Conservation (phyloP, 2,797 vertebrate genomes). For the Tamandua tetradactyla region DNA sequence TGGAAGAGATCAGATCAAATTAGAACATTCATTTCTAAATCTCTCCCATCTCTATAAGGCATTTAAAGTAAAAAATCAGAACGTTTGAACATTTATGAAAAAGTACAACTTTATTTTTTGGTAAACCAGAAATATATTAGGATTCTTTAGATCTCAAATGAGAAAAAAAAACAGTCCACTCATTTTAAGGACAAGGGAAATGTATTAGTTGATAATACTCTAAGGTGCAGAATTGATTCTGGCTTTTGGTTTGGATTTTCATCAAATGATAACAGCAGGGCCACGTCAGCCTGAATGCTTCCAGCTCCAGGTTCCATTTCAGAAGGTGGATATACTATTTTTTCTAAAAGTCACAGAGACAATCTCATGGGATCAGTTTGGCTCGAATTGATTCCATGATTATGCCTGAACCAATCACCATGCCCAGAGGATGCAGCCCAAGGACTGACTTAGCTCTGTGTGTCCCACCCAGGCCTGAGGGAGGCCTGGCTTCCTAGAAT, state of each 20-base stretch:
- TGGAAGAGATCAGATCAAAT: conserved; percentile 41
- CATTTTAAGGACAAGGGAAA: background rate
- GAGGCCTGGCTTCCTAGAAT: background rate
- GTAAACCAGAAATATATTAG: background rate
- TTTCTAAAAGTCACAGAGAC: background rate
- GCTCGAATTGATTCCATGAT: background rate
- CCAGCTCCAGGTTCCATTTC: background rate
- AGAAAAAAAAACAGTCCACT: background rate
- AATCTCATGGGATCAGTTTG: background rate
- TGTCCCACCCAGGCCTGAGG: background rate
- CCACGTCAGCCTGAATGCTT: background rate
- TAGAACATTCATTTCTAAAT: conserved; percentile 34
- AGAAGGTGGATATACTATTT: background rate
- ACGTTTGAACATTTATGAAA: conserved; percentile 39
- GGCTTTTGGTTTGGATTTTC: background rate
- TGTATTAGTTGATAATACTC: background rate
- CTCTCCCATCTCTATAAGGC: background rate
- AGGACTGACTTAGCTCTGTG: background rate
- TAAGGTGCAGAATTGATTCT: background rate
- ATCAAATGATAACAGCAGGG: background rate
- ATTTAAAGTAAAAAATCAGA: conserved; percentile 50
- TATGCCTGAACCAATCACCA: background rate
- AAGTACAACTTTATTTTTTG: background rate
- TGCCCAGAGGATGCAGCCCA: background rate
- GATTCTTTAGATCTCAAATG: background rate